Conservation (phyloP, 2,888 invertebrate genomes). For the Silvanus unidentatus region DNA sequence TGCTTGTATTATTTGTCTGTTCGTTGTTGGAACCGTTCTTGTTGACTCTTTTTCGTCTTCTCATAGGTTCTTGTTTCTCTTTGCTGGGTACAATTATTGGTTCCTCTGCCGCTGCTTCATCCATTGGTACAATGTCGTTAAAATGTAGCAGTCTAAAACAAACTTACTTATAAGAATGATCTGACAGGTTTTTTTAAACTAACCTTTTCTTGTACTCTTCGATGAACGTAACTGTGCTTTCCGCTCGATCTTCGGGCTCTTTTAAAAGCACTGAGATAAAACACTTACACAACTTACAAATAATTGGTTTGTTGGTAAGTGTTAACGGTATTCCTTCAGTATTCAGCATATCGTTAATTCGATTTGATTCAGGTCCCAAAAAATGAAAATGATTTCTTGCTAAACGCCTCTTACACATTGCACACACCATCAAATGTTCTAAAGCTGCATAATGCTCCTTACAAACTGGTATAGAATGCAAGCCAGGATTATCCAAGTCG, state of each 20-base stretch:
- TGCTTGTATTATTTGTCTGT: constrained; percentile 17
- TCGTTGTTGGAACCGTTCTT: constrained; percentile 3
- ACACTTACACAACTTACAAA: constrained; percentile 77
- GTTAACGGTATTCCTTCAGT: constrained; percentile 63
- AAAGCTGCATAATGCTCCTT: constrained; percentile 64
- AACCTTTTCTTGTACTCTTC: constrained; percentile 60
- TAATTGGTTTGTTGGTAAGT: constrained; percentile 63
- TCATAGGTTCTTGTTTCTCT: constrained; percentile 26
- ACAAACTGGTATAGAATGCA: constrained; percentile 66
- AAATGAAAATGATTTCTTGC: constrained; percentile 73
- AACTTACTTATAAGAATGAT: not conserved
- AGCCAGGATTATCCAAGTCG: constrained; percentile 57
- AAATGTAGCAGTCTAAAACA: constrained; percentile 64
- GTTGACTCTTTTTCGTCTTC: constrained; percentile 24
- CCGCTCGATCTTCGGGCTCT: constrained; percentile 49
- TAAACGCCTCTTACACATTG: constrained; percentile 68
- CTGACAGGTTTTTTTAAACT: constrained; percentile 17
- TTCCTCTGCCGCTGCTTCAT: constrained; percentile 52
- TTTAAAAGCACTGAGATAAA: constrained; percentile 68
- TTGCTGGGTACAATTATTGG: constrained; percentile 39
- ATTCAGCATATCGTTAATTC: constrained; percentile 50
- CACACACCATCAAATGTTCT: constrained; percentile 69
- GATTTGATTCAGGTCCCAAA: constrained; percentile 54
- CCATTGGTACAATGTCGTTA: constrained; percentile 63
- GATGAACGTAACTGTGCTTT: constrained; percentile 51